Conservation (phyloP, 2,113 vertebrate genomes). For the Henicopernis longicauda region DNA sequence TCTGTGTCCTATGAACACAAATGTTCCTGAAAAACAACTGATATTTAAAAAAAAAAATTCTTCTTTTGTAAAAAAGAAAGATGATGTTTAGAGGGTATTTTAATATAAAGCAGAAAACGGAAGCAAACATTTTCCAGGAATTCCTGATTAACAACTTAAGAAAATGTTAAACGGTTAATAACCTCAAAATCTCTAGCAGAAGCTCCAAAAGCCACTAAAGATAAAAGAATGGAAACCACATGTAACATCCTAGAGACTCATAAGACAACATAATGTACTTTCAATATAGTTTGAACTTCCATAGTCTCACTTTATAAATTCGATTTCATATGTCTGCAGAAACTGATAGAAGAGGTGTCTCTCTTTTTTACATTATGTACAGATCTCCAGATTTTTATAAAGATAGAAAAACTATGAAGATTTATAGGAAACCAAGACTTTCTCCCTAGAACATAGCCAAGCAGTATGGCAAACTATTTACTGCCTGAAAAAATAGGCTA, state of each 20-base stretch:
- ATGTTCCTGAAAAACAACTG: not conserved
- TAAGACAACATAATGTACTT: not conserved
- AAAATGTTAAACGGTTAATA: not conserved
- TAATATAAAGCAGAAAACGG: not conserved
- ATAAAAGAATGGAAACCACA: slow-evolving; percentile 7
- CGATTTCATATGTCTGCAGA: not conserved
- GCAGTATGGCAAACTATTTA: not conserved
- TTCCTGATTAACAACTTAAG: not conserved
- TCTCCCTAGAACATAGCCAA: not conserved
- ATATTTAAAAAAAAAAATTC: not conserved
- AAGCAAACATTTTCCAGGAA: not conserved
- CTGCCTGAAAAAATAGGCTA: not conserved
- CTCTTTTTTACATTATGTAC: not conserved
- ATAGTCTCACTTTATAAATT: not conserved
- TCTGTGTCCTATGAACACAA: not conserved
- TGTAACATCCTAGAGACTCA: not conserved
- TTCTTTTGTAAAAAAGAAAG: not conserved
- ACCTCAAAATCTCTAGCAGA: not conserved
- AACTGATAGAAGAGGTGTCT: not conserved
- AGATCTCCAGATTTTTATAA: not conserved
- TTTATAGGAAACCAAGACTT: not conserved
- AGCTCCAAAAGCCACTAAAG: not conserved
- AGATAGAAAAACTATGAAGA: not conserved
- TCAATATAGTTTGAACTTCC: not conserved
- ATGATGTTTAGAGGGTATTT: not conserved